phyloP scores from a whole-genome alignment of 2,888 invertebrate species.

The Trichopria drosophilae region DNA sequence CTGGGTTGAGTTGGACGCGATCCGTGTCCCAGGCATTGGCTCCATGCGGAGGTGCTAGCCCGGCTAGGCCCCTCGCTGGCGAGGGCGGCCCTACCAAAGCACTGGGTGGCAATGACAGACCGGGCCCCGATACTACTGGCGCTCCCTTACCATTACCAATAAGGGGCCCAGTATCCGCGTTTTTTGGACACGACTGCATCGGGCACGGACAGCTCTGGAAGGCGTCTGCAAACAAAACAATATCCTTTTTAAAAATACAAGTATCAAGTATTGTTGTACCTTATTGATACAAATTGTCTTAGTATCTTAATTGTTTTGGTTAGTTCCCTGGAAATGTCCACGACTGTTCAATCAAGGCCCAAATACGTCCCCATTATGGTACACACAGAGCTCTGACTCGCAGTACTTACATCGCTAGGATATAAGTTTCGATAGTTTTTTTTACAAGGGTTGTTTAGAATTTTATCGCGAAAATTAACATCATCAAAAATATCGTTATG shows the following conservation, averaged over 20 bases:
- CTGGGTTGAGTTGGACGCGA: conserved; percentile 60
- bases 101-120: conserved; percentile 60
- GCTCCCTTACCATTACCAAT: conserved; percentile 88
- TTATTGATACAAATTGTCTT: too few species aligned
- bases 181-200: conserved; percentile 95
- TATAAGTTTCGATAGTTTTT: too few species aligned
- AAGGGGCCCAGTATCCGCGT: conserved; percentile 97
- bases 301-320: too few species aligned
- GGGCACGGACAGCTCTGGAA: conserved; percentile 83
- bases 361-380: too few species aligned
- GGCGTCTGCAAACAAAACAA: conserved; percentile 57
- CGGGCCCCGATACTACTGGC: conserved; percentile 59
- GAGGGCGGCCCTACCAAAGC: conserved; percentile 59
- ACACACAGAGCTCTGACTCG: too few species aligned
- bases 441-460: too few species aligned
- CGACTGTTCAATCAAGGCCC: too few species aligned
- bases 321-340: too few species aligned
- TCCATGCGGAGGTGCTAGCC: conserved; percentile 58
- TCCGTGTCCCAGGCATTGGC: conserved; percentile 59
- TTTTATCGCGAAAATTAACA: too few species aligned
- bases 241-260: conserved; percentile 4
- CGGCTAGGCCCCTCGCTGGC: conserved; percentile 63
- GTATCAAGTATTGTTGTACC: neutral
- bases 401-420: too few species aligned
- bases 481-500: too few species aligned